phyloP scores from a whole-genome alignment of 2,797 vertebrate species.

The Buceros bicornis region DNA sequence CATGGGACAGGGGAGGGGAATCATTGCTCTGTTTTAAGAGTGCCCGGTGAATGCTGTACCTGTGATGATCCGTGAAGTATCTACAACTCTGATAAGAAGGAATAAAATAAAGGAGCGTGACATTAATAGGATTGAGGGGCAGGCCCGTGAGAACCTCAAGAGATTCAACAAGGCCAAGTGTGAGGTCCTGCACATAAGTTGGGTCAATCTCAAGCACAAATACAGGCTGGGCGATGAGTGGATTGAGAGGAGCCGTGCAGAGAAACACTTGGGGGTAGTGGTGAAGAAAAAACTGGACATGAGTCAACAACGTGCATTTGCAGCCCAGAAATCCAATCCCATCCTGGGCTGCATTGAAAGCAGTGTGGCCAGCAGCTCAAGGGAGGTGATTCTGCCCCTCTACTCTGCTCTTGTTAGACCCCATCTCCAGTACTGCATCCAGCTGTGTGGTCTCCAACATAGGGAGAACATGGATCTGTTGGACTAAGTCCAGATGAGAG shows the following conservation, averaged over 20 bases:
- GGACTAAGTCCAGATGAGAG: neutral
- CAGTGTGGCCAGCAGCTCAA: accelerated
- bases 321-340: accelerated
- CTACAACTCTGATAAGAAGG: neutral
- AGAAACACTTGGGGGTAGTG: neutral
- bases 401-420: neutral
- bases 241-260: neutral
- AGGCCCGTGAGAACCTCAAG: neutral
- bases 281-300: neutral
- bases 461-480: neutral
- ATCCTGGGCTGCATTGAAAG: neutral
- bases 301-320: neutral
- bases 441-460: neutral
- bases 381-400: neutral
- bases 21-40: neutral
- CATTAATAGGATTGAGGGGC: neutral
- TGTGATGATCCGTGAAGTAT: neutral
- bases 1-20: neutral
- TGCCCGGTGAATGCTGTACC: neutral
- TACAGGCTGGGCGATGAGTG: neutral
- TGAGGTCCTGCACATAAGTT: neutral
- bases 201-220: neutral
- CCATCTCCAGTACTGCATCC: accelerated
- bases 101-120: neutral
- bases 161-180: neutral